phyloP scores from a whole-genome alignment of 2,888 invertebrate genomes.

The Ichneumon xanthorius region DNA sequence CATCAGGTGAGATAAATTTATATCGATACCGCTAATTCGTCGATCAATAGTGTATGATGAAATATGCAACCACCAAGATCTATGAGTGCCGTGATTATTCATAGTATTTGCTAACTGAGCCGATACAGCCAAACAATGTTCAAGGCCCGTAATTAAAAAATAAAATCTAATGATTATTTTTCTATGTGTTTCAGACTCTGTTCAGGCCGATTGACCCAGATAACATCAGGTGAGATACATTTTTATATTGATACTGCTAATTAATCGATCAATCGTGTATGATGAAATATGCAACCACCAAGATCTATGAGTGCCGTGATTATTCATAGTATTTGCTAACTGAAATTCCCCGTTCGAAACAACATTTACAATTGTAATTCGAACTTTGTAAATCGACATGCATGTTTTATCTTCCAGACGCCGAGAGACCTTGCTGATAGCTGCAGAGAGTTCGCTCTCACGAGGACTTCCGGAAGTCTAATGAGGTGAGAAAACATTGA shows the following conservation, averaged over 20 bases:
- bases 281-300: conserved; percentile 73
- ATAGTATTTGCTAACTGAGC: conserved; percentile 73
- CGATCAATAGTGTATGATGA: conserved; percentile 66
- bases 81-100: conserved; percentile 73
- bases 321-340: conserved; percentile 75
- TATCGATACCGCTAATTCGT: conserved; percentile 62
- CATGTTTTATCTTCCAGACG: background rate
- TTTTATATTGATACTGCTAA: conserved; percentile 65
- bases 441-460: background rate
- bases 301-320: conserved; percentile 76
- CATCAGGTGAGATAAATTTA: conserved; percentile 27
- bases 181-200: conserved; percentile 48
- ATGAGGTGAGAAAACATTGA: conserved; percentile 18
- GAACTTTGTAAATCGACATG: background rate
- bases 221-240: conserved; percentile 27
- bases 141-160: background rate
- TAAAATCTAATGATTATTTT: conserved; percentile 5
- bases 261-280: conserved; percentile 22
- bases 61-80: conserved; percentile 72
- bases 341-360: conserved; percentile 55
- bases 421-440: background rate
- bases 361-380: background rate
- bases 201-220: background rate
- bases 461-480: background rate
- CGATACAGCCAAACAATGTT: background rate